Percentiles rank a stretch among this genome's conserved stretches.
Evolutionary conservation across 1,140 invertebrate genomes (phyloP).

Genomic region (Telenomus remus): DNA sequence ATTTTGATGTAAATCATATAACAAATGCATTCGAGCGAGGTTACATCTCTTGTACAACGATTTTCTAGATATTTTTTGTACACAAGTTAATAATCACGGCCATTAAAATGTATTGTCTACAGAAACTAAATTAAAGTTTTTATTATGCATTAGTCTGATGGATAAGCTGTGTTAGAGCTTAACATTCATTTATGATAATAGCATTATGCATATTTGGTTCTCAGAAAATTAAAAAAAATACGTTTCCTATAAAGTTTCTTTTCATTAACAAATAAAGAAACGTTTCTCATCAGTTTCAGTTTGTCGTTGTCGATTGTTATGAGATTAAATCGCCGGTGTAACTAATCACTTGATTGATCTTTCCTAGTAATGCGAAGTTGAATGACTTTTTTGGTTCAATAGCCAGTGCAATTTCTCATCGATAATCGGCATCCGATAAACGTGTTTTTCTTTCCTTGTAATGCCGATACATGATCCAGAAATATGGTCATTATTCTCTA

Average conservation of each 20-base stretch:
- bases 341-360: conserved; percentile 43
- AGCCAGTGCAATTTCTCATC: conserved; percentile 49
- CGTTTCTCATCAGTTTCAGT: neutral
- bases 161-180: no score
- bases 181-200: no score
- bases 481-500: conserved; percentile 54
- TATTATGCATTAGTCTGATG: conserved; percentile 36
- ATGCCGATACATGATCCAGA: conserved; percentile 54
- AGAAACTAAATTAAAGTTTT: conserved; percentile 32
- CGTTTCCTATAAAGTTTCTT: no score
- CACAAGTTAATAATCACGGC: conserved; percentile 29
- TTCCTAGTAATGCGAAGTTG: conserved; percentile 28
- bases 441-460: conserved; percentile 48
- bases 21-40: conserved; percentile 33
- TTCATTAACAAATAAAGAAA: no score
- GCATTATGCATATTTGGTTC: no score
- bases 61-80: conserved; percentile 44
- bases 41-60: conserved; percentile 10
- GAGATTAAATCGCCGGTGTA: conserved; percentile 10
- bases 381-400: conserved; percentile 50
- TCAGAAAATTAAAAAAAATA: no score
- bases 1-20: conserved; percentile 32
- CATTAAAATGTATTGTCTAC: conserved; percentile 25
- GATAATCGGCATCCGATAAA: conserved; percentile 55
- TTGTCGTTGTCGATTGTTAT: neutral